These are phyloP conservation scores for Helostoma temminkii DNA, from an alignment of 2,797 vertebrate genomes.

Conservation along the genomic window DNA sequence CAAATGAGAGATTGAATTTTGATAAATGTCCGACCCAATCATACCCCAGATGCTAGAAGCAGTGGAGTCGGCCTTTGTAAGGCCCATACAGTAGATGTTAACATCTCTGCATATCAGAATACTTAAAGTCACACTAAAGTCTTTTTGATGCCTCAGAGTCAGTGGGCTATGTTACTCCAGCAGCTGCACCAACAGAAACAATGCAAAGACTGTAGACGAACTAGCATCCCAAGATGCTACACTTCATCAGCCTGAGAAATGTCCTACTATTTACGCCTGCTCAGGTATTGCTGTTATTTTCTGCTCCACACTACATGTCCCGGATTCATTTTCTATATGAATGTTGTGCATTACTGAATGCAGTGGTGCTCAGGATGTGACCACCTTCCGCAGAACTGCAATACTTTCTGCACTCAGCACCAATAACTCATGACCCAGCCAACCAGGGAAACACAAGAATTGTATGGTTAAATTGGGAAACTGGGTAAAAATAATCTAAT, in stretches of 20 bases:
- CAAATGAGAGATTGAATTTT: too few species aligned
- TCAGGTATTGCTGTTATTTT: constrained; percentile 40
- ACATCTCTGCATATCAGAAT: too few species aligned
- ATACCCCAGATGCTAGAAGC: too few species aligned
- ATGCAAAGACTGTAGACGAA: constrained; percentile 31
- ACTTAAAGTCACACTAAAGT: too few species aligned
- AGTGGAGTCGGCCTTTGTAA: too few species aligned
- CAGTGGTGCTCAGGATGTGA: constrained; percentile 47
- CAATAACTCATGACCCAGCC: constrained; percentile 64
- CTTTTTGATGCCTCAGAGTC: constrained; percentile 26
- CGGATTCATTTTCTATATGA: constrained; percentile 46
- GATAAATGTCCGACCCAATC: too few species aligned
- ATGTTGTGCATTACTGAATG: constrained; percentile 47
- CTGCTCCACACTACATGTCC: constrained; percentile 18
- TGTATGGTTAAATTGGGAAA: constrained; percentile 80
- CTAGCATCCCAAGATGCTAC: constrained; percentile 33
- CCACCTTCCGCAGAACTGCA: constrained; percentile 31
- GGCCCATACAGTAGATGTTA: too few species aligned
- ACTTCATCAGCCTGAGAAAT: constrained; percentile 64
- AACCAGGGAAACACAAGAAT: constrained; percentile 71
- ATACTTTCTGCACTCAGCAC: constrained; percentile 52
- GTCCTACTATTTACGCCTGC: constrained; percentile 36
- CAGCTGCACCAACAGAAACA: constrained; percentile 38
- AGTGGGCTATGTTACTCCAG: constrained; percentile 42
- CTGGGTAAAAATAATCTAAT: constrained; percentile 83